Percentiles rank a stretch among this genome's conserved stretches.
Conservation (phyloP, 2,113 vertebrate genomes). For the Eulacestoma nigropectus region DNA sequence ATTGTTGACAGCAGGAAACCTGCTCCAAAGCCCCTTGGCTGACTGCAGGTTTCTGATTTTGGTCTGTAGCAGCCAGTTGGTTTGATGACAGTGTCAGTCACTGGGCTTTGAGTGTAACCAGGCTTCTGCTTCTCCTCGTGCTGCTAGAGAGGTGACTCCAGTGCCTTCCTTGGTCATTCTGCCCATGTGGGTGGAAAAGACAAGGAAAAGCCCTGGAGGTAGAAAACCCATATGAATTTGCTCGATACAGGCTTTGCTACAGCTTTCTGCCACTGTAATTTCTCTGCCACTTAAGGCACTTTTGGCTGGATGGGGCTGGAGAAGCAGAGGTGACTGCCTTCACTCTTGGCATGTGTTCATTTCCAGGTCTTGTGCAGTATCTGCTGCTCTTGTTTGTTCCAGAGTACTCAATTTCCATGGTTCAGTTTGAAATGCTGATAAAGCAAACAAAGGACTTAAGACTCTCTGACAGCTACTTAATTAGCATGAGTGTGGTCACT, state of each 20-base stretch:
- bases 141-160: not conserved
- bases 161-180: rapidly evolving
- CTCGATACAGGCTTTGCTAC: rapidly evolving
- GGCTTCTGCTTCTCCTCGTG: not conserved
- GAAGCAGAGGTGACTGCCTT: not conserved
- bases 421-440: not conserved
- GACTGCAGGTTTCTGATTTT: not conserved
- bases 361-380: not conserved
- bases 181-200: not conserved
- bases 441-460: not conserved
- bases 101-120: rapidly evolving
- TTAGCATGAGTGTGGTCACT: conserved; percentile 45
- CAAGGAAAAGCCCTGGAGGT: not conserved
- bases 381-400: not conserved
- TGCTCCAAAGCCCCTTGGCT: not conserved
- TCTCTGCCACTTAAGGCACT: not conserved
- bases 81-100: rapidly evolving
- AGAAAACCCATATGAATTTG: rapidly evolving
- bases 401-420: not conserved
- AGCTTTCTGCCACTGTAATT: not conserved
- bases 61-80: rapidly evolving
- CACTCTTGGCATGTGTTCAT: not conserved
- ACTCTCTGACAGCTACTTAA: conserved; percentile 23
- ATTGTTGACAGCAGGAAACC: not conserved
- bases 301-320: not conserved